Base-by-base conservation (phyloP, 1,140 invertebrate species). In the Schlechtendalia chinensis region DNA sequence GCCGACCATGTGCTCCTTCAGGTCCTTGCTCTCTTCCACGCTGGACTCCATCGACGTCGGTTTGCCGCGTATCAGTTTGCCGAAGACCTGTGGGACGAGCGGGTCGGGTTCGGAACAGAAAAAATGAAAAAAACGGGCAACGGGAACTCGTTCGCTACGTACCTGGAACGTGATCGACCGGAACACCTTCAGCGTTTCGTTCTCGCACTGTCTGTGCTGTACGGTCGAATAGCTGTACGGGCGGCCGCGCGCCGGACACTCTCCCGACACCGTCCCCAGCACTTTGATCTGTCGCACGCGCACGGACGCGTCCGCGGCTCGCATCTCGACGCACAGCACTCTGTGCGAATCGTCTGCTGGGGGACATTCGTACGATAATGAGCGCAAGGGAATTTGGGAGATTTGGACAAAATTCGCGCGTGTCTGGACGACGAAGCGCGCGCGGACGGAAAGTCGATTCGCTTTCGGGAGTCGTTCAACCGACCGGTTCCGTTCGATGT, bases 1-100 rank as follows among this genome's bases (percentile, higher is more conserved):
- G 72, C 96, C 96, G 24, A 98, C 96, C 90, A 98, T 96, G 84
- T 98, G 96, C 85, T 98, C 96, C 24, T 96, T 91, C 0, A 98
- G 87, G 86, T 98, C 95, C 81, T 93, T 94, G 84, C 93, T 93
- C 77, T 92, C 91, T 85, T 81, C 87, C 83, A 83, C 88, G 82
- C 69, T 85, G 86, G 50, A 82, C 67, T 80, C 88, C 87, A 27
- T 85, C 84, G 16, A 84, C 84, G 16, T 84, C 83, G 14, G 16
- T 39, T 89, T 89, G 4, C 89, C 89, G 83, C 89, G 87, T 81
- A 98, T 91, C 19, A 98, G 87, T 85, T 95, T 95, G 0, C 96
- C 96, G 88, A 98, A 98, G 54, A 96, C 94, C 92, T 95, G 67
- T 19, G 22, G n/a, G n/a, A n/a, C n/a, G n/a, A n/a, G n/a, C n/a